Conservation (phyloP, 2,797 vertebrate species). For the Phylloscopus collybita region DNA sequence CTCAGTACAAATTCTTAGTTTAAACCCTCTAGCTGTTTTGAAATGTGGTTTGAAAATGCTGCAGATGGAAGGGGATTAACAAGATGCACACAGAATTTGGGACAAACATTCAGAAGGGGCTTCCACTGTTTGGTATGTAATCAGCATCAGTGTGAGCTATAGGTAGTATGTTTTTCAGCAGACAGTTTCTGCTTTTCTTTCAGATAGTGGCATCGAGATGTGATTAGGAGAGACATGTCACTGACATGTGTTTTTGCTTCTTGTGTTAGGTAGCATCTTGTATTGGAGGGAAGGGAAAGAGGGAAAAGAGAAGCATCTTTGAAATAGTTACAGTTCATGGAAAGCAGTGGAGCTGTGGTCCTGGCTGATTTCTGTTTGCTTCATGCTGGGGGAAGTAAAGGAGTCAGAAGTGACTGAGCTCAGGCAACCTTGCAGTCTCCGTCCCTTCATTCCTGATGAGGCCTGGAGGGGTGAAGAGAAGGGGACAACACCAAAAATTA, state of each 20-base stretch:
- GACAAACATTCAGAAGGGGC: not conserved
- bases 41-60: not conserved
- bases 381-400: accelerated
- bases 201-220: not conserved
- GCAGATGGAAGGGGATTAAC: not conserved
- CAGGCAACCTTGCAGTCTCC: not conserved
- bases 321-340: not conserved
- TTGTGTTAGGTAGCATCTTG: not conserved
- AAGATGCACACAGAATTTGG: not conserved
- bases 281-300: not conserved
- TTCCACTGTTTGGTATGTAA: not conserved
- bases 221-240: not conserved
- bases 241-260: not conserved
- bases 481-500: not conserved
- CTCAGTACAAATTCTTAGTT: not conserved
- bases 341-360: not conserved
- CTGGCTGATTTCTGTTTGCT: not conserved
- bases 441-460: not conserved
- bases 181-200: not conserved
- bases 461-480: not conserved
- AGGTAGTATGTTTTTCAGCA: not conserved
- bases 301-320: not conserved
- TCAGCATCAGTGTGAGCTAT: not conserved
- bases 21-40: not conserved
- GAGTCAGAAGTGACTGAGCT: not conserved